Conservation (phyloP, 2,888 invertebrate species). For the Chirona hameri region DNA sequence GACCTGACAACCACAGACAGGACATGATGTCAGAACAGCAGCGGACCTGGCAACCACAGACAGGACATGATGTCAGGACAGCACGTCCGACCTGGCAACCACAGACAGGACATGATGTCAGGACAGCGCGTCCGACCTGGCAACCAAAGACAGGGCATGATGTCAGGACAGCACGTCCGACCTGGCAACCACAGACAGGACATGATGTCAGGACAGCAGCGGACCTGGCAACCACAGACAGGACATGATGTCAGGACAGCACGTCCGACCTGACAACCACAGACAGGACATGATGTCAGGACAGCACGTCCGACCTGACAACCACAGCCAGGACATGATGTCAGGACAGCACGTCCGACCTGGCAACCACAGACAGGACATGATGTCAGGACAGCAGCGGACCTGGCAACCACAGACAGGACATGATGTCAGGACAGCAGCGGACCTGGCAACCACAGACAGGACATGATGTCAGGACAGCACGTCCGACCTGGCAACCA, state of each 20-base stretch:
- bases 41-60: too few species aligned
- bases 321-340: background rate
- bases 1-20: slow-evolving; percentile 27
- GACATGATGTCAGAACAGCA: background rate
- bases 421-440: background rate
- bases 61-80: slow-evolving; percentile 49
- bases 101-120: background rate
- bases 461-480: too few species aligned
- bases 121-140: slow-evolving; percentile 52
- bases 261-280: slow-evolving; percentile 46
- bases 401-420: slow-evolving; percentile 6
- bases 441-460: too few species aligned
- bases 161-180: slow-evolving; percentile 53
- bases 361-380: background rate
- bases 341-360: slow-evolving; percentile 52
- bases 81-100: slow-evolving; percentile 47
- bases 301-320: slow-evolving; percentile 51
- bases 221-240: too few species aligned
- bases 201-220: background rate
- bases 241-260: too few species aligned
- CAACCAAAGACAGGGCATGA: background rate
- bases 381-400: slow-evolving; percentile 24
- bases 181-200: background rate
- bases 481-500: slow-evolving; percentile 47
- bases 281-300: slow-evolving; percentile 39